Conservation (phyloP, 2,113 vertebrate genomes). For the Brachyhypopomus gauderio region DNA sequence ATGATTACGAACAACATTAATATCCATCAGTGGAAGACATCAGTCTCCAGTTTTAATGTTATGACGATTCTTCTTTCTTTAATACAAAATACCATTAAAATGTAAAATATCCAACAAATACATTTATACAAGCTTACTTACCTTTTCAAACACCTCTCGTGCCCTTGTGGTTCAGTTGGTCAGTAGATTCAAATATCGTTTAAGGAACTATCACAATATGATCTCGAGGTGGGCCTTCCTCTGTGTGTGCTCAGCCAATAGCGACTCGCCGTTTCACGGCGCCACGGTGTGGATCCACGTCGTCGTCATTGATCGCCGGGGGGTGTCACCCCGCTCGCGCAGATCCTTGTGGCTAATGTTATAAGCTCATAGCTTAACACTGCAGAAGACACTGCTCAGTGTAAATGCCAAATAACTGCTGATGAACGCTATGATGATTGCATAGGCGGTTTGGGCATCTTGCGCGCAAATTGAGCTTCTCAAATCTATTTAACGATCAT, state of each 20-base stretch:
- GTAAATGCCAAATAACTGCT: too few relatives aligned
- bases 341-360: neutral
- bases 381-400: too few relatives aligned
- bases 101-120: neutral
- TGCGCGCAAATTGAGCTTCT: too few relatives aligned
- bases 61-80: neutral
- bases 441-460: too few relatives aligned
- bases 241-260: conserved; percentile 72
- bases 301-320: conserved; percentile 62
- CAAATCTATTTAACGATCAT: too few relatives aligned
- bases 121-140: conserved; percentile 47
- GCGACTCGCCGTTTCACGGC: conserved; percentile 66
- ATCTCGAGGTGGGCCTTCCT: conserved; percentile 74
- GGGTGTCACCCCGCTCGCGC: conserved; percentile 60
- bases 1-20: too few relatives aligned
- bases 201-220: conserved; percentile 66
- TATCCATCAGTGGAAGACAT: too few relatives aligned
- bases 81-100: neutral
- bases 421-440: too few relatives aligned
- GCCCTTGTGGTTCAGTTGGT: conserved; percentile 61
- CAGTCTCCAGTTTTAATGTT: neutral
- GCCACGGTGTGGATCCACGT: conserved; percentile 38
- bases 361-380: too few relatives aligned
- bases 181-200: conserved; percentile 64
- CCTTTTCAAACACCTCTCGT: conserved; percentile 67